phyloP scores from a whole-genome alignment of 1,140 invertebrate species.

The Drosophila trapezifrons region DNA sequence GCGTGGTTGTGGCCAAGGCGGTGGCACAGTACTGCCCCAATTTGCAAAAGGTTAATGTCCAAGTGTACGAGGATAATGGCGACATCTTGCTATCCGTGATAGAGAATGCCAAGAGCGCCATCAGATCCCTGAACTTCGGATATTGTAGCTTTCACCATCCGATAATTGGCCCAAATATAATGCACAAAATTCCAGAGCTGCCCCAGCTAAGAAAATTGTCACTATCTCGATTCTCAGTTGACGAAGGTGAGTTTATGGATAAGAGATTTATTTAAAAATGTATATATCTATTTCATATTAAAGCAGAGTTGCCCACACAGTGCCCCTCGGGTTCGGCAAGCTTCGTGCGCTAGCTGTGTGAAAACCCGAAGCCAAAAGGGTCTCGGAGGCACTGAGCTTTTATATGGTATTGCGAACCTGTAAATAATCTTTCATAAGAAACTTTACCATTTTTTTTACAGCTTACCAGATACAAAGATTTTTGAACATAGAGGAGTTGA shows the following conservation, averaged over 20 bases:
- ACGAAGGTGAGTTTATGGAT: not conserved
- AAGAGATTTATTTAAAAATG: too few species aligned
- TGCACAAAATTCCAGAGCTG: not conserved
- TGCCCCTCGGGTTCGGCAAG: too few species aligned
- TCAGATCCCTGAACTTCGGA: not conserved
- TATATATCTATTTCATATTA: too few species aligned
- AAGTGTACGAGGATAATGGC: not conserved
- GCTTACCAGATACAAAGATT: slow-evolving; percentile 3
- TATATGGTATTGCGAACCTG: too few species aligned
- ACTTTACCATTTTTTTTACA: too few species aligned
- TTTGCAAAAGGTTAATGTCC: not conserved
- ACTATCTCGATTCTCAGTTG: not conserved
- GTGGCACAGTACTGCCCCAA: not conserved
- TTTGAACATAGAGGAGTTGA: not conserved
- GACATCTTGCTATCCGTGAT: not conserved
- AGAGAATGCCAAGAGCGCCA: not conserved
- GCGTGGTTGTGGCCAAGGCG: not conserved
- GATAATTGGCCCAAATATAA: not conserved
- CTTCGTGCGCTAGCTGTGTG: too few species aligned
- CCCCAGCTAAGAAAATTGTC: not conserved
- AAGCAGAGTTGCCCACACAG: too few species aligned
- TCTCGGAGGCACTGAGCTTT: too few species aligned
- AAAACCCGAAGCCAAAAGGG: too few species aligned
- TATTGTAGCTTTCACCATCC: accelerated
- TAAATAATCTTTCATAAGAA: too few species aligned